Evolutionary conservation across 1,140 invertebrate genomes (phyloP).

Genomic region (Scaptomyza pallida): DNA sequence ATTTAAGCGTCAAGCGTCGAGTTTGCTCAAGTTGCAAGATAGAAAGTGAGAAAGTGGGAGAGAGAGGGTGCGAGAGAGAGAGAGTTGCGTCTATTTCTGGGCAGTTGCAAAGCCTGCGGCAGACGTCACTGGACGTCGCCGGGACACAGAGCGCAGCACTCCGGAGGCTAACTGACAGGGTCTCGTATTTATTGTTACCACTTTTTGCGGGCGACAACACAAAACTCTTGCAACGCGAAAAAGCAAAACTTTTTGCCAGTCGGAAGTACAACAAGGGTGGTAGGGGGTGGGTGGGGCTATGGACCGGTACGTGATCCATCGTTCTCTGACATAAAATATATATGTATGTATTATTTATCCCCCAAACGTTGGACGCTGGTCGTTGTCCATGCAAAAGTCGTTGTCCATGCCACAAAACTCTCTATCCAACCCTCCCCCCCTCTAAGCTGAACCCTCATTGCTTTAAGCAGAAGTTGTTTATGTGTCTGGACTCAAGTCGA

Average conservation of each 20-base stretch:
- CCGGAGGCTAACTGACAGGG: conserved; percentile 36
- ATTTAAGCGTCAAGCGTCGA: conserved; percentile 30
- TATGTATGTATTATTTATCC: conserved; percentile 76
- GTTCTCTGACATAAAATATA: conserved; percentile 50
- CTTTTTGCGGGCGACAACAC: conserved; percentile 65
- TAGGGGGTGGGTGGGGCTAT: background rate
- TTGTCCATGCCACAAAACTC: conserved; percentile 23
- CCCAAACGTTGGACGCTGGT: conserved; percentile 7
- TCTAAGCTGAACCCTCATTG: too few relatives aligned
- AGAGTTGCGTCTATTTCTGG: too few relatives aligned
- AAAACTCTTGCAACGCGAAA: conserved; percentile 39
- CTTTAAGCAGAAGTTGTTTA: conserved; percentile 49
- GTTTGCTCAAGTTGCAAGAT: too few relatives aligned
- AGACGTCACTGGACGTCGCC: conserved; percentile 56
- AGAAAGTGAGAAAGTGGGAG: too few relatives aligned
- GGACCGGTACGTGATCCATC: conserved; percentile 42
- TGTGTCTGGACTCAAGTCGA: conserved; percentile 56
- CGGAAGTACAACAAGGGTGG: conserved; percentile 18
- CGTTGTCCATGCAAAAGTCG: conserved; percentile 22
- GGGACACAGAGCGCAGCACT: background rate
- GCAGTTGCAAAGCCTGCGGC: conserved; percentile 33
- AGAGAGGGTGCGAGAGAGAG: too few relatives aligned
- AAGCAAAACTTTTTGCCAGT: conserved; percentile 56
- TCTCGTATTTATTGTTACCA: conserved; percentile 72
- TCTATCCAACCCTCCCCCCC: background rate